Evolutionary conservation across 2,797 vertebrate species (phyloP), one percentile per base, ranked within the genome.

Genomic region (Pseudomugil gertrudae): DNA sequence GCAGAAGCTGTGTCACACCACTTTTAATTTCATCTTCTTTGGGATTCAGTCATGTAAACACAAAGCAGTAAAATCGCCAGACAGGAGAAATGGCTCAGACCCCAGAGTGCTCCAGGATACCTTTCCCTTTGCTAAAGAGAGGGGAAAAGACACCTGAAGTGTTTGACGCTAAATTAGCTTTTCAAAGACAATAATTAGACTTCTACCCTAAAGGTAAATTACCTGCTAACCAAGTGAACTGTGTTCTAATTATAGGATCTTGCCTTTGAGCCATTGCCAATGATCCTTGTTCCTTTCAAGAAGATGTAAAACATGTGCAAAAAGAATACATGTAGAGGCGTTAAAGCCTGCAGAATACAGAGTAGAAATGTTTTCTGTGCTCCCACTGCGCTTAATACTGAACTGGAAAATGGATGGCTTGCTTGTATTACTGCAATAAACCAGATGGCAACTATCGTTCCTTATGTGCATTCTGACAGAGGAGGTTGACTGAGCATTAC

Each of bases 141-240:
- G 89, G 88, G 80, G 89, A 85, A 84, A 89, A 92, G 91, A 92
- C 92, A 94, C 93, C 93, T 94, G 90, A 94, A 94, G 93, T 94
- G 92, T 91, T 92, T 90, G 91, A 92, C 79, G 89, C 90, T 89
- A 94, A 94, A 94, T 94, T 92, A 93, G 92, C 90, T 94, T 94
- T 93, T 94, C 92, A 93, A 92, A 94, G 90, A 92, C 93, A 94
- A 94, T 95, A 94, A 94, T 94, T 94, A 94, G 93, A 93, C 92
- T 93, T 93, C 82, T 88, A 78, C 82, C 93, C 93, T 93, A 79
- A 92, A 94, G 94, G 92, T 95, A 94, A 93, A 94, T 94, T 94
- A 94, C 94, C 94, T 95, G 93, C 93, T 93, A 92, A 91, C 90
- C 92, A 92, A 93, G 90, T 94, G 92, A 94, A 92, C 92, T 91